Conservation (phyloP, 2,113 vertebrate species). For the Thunnus maccoyii region DNA sequence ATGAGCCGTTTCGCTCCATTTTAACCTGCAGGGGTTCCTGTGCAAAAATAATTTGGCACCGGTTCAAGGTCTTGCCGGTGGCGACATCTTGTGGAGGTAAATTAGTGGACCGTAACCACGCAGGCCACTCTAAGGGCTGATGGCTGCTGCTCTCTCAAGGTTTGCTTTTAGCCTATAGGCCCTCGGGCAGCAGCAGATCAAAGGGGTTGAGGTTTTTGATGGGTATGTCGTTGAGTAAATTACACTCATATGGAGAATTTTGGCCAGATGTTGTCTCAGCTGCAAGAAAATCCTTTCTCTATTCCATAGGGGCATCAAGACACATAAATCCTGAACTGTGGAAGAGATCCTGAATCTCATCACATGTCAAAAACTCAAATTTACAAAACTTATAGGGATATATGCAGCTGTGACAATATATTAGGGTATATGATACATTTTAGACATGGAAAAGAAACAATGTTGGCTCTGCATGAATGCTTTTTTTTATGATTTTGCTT, state of each 20-base stretch:
- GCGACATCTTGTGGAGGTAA: constrained; percentile 81
- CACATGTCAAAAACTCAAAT: constrained; percentile 1
- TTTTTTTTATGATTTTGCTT: not conserved
- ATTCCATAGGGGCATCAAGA: not conserved
- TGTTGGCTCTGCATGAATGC: too few species aligned
- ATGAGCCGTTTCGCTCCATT: not conserved
- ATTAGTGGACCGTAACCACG: constrained; percentile 9
- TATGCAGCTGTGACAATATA: not conserved
- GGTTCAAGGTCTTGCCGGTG: constrained; percentile 46
- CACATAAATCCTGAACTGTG: not conserved
- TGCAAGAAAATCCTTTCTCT: not conserved
- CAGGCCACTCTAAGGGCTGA: not conserved
- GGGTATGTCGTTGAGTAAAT: constrained; percentile 19
- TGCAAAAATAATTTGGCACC: constrained; percentile 19
- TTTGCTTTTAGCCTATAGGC: not conserved
- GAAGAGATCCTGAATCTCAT: not conserved
- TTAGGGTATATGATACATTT: too few species aligned
- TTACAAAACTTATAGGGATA: not conserved
- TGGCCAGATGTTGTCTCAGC: constrained; percentile 50
- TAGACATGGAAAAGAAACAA: too few species aligned
- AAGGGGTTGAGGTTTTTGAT: constrained; percentile 17
- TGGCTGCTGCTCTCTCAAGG: constrained; percentile 8
- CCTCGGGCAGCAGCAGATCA: constrained; percentile 28
- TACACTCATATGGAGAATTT: constrained; percentile 43
- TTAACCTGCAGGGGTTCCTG: constrained; percentile 5